Evolutionary conservation across 2,888 invertebrate species (phyloP), one percentile per base, ranked within the genome.

Genomic region (Trichogramma dendrolimi): DNA sequence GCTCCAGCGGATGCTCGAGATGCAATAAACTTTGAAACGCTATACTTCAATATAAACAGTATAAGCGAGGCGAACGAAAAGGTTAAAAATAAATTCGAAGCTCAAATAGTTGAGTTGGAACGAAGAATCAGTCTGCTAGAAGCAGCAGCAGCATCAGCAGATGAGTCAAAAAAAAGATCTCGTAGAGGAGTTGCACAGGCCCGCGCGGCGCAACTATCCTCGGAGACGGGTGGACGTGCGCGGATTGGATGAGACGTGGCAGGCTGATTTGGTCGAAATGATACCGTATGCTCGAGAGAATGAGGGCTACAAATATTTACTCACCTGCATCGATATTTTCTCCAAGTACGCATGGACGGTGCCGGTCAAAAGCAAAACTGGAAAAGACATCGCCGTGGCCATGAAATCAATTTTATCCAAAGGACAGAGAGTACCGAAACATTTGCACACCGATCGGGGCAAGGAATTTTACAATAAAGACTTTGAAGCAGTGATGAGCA

Each of bases 261-360:
- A 65, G 54, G 57, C 63, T 4, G 63, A 67, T 62, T 55, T 65
- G 6, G 63, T 65, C 27, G 67, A 66, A 54, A 64, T 66, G 63
- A 39, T 53, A 27, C 55, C 58, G 11, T 62, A 63, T 48, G 10
- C 58, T 7, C 46, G 27, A 11, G 44, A 57, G 27, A 66, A 67
- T 49, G 73, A 71, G 14, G 71, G 70, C 4, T 71, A 67, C 62
- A 70, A 71, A 54, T 76, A 72, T 55, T 66, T 78, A 53, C 66
- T 79, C 57, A 71, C 71, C 11, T 69, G 75, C 6, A 79, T 77
- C 53, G 63, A 67, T 42, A 48, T 59, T 6, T 63, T 77, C 68
- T 76, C 75, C 4, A 79, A 79, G 70, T 79, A 68, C 69, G 70
- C 73, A 4, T 79, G 76, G 75, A 72, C 71, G 42, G 58, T 68